These are phyloP conservation scores for Sipha maydis DNA, from an alignment of 2,888 invertebrate species.

Conservation along the genomic window DNA sequence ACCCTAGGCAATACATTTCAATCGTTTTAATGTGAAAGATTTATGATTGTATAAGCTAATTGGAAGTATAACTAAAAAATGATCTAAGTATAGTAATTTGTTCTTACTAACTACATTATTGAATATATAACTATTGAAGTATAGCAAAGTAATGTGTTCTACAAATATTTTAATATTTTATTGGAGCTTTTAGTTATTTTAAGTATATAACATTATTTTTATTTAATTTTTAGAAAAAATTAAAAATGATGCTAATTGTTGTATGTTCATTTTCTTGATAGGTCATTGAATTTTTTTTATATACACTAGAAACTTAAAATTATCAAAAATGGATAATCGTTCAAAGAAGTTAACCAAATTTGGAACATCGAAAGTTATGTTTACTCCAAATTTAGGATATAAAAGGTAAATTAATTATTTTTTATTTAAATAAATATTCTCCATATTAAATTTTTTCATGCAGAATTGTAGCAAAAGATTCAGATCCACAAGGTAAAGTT, in stretches of 20 bases:
- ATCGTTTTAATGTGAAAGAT: too few relatives aligned
- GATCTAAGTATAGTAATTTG: too few relatives aligned
- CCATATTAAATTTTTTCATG: background rate
- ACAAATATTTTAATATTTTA: too few relatives aligned
- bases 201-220: background rate
- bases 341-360: constrained; percentile 34
- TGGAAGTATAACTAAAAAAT: too few relatives aligned
- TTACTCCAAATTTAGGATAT: constrained; percentile 55
- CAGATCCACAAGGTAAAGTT: background rate
- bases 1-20: too few relatives aligned
- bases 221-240: background rate
- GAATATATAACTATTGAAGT: too few relatives aligned
- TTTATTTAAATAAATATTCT: background rate
- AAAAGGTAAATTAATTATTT: constrained; percentile 35
- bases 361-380: constrained; percentile 27
- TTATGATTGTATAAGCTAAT: too few relatives aligned
- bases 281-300: background rate
- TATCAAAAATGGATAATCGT: constrained; percentile 32
- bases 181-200: too few relatives aligned
- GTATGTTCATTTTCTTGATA: background rate
- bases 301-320: background rate
- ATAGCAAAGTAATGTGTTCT: too few relatives aligned
- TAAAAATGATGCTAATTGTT: background rate
- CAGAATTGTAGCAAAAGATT: constrained; percentile 35
- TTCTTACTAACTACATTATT: too few relatives aligned